Conservation (phyloP, 2,113 vertebrate species). For the Chrysemys picta region DNA sequence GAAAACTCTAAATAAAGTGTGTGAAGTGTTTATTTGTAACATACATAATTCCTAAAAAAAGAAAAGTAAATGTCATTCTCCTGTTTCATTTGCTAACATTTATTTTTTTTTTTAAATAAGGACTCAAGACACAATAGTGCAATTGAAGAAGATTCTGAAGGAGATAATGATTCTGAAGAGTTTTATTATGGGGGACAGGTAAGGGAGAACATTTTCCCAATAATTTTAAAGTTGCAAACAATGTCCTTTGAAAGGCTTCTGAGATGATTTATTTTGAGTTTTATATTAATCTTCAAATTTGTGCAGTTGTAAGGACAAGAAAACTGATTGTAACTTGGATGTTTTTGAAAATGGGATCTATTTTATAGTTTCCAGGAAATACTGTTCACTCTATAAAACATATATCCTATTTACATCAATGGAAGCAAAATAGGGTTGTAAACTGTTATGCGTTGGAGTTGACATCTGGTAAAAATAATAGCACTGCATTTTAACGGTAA, state of each 20-base stretch:
- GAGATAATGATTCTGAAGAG: constrained; percentile 92
- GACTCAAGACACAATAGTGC: constrained; percentile 85
- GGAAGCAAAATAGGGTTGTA: background rate
- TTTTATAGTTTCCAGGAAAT: constrained; percentile 29
- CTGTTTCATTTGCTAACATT: background rate
- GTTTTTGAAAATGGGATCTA: background rate
- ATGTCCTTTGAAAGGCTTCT: background rate
- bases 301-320: background rate
- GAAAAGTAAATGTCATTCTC: background rate
- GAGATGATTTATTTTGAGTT: background rate
- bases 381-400: background rate
- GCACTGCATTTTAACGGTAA: constrained; percentile 1
- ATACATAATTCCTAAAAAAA: background rate
- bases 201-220: constrained; percentile 5
- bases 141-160: constrained; percentile 92
- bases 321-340: background rate
- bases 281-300: background rate
- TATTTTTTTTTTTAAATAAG: constrained; percentile 65
- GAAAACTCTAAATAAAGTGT: background rate
- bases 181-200: constrained; percentile 94
- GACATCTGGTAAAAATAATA: constrained; percentile 4
- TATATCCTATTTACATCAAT: constrained; percentile 8
- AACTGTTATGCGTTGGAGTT: background rate
- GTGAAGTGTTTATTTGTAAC: background rate
- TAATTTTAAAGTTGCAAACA: background rate